Evolutionary conservation across 2,797 vertebrate species (phyloP).

Genomic region (Phoxinus dragarum): DNA sequence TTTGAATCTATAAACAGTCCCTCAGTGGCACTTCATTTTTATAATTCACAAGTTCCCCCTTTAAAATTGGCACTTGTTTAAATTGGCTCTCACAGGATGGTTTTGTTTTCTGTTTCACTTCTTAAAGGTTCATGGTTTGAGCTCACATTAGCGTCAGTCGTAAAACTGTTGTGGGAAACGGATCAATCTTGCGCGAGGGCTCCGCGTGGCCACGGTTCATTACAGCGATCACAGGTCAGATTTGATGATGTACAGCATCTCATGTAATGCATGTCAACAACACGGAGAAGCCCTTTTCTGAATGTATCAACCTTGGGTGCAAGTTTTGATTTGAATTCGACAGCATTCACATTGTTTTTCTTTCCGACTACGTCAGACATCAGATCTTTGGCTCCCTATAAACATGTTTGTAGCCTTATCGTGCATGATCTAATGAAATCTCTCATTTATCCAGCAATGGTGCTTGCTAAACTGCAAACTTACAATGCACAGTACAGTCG

Average conservation of each 20-base stretch:
- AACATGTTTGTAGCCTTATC: conserved; percentile 65
- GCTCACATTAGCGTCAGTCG: conserved; percentile 46
- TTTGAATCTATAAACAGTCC: conserved; percentile 49
- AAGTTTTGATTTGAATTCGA: conserved; percentile 42
- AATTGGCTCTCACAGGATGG: conserved; percentile 33
- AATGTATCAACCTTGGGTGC: conserved; percentile 46
- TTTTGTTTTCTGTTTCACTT: conserved; percentile 33
- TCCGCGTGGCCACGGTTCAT: neutral
- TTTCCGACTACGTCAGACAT: conserved; percentile 46
- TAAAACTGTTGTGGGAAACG: conserved; percentile 1
- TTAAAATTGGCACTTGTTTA: conserved; percentile 49
- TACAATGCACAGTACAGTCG: conserved; percentile 44
- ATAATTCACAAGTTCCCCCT: conserved; percentile 32
- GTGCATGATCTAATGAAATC: conserved; percentile 61
- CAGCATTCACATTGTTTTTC: conserved; percentile 27
- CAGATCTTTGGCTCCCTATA: conserved; percentile 61
- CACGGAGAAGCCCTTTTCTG: conserved; percentile 22
- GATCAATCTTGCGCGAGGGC: conserved; percentile 28
- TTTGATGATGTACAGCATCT: conserved; percentile 9
- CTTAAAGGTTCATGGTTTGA: conserved; percentile 46
- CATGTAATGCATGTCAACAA: conserved; percentile 22
- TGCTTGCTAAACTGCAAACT: conserved; percentile 69
- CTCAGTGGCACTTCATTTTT: conserved; percentile 45
- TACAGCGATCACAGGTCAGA: neutral
- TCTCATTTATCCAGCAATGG: conserved; percentile 64